These are phyloP conservation scores for Xenopus borealis DNA, from an alignment of 2,113 vertebrate species.

Conservation along the genomic window DNA sequence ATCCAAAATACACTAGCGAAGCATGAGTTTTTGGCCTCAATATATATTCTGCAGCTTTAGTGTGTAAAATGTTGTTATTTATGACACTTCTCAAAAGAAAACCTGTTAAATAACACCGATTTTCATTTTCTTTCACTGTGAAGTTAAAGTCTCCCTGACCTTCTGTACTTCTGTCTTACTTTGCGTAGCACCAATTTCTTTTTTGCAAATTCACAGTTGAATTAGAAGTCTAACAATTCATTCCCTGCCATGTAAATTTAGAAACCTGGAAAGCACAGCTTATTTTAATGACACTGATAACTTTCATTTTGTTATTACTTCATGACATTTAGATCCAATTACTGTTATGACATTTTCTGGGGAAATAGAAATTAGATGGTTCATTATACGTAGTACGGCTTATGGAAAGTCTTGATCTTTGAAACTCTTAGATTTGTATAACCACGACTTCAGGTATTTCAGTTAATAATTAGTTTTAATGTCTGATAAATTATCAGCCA, in stretches of 20 bases:
- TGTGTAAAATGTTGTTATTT: too few species aligned
- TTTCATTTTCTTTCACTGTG: too few species aligned
- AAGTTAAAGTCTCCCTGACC: too few species aligned
- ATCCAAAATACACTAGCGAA: too few species aligned
- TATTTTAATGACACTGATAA: conserved; percentile 68
- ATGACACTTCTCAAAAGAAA: too few species aligned
- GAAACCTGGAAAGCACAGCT: conserved; percentile 63
- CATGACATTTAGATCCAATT: conserved; percentile 67
- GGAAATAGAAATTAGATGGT: conserved; percentile 43
- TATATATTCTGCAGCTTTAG: too few species aligned
- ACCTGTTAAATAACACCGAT: too few species aligned
- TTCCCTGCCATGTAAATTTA: conserved; percentile 65
- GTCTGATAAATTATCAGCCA: too few species aligned
- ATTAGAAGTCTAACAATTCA: not conserved
- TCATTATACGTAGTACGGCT: not conserved
- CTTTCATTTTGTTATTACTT: conserved; percentile 70
- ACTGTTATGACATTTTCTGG: conserved; percentile 60
- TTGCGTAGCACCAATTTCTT: not conserved
- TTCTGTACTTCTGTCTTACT: not conserved
- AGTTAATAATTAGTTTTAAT: not conserved
- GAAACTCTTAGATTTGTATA: not conserved
- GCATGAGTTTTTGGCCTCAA: too few species aligned
- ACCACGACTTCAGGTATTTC: not conserved
- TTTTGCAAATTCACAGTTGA: not conserved
- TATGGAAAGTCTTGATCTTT: conserved; percentile 17